phyloP scores from a whole-genome alignment of 2,888 invertebrate genomes.

The Mechanitis mazaeus region DNA sequence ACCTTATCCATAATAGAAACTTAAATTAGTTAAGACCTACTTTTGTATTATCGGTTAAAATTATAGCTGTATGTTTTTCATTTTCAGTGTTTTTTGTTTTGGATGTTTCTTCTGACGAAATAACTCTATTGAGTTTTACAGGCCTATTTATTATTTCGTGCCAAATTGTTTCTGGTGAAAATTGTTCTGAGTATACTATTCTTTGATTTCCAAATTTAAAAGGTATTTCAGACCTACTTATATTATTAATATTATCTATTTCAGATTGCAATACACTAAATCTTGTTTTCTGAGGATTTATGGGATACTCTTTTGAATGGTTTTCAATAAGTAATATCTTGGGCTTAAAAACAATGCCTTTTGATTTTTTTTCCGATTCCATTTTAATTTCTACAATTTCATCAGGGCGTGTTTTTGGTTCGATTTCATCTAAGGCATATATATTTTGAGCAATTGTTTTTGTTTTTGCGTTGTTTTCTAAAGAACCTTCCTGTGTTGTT shows the following conservation, averaged over 20 bases:
- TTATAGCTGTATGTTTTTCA: slow-evolving; percentile 8
- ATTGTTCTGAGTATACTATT: slow-evolving; percentile 33
- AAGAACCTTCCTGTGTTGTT: slow-evolving; percentile 12
- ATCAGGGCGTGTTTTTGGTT: background rate
- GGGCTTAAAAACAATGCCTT: slow-evolving; percentile 20
- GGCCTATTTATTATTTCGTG: slow-evolving; percentile 36
- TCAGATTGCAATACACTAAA: slow-evolving; percentile 15
- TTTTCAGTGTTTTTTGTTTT: slow-evolving; percentile 7
- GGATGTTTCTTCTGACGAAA: background rate
- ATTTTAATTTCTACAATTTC: slow-evolving; percentile 17
- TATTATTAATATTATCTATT: slow-evolving; percentile 10
- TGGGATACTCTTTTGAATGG: slow-evolving; percentile 11
- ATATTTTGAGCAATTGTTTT: slow-evolving; percentile 4
- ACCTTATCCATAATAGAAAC: background rate
- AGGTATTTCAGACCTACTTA: slow-evolving; percentile 4
- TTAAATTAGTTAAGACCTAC: slow-evolving; percentile 8
- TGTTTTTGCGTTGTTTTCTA: slow-evolving; percentile 6
- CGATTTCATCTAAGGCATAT: no score
- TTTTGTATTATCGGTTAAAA: slow-evolving; percentile 11
- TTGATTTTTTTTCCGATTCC: slow-evolving; percentile 15
- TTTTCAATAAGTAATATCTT: slow-evolving; percentile 4
- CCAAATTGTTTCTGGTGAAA: slow-evolving; percentile 38
- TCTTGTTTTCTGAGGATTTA: slow-evolving; percentile 19
- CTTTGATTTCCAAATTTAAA: slow-evolving; percentile 24
- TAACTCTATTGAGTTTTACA: slow-evolving; percentile 29